Evolutionary conservation across 2,113 vertebrate genomes (phyloP).

Genomic region (Seriola quinqueradiata): DNA sequence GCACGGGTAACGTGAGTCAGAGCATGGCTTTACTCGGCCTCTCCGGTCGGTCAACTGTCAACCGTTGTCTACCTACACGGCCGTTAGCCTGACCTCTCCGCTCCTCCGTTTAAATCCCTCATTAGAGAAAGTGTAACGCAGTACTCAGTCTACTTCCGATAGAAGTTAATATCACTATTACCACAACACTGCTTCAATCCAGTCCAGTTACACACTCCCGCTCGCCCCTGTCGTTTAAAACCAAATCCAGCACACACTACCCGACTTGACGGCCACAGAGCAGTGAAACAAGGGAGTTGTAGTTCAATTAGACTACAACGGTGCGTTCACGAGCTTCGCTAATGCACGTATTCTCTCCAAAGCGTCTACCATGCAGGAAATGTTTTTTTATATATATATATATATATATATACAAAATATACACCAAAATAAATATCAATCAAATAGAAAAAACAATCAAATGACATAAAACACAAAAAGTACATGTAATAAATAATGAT

Average conservation of each 20-base stretch:
- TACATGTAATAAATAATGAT: no score
- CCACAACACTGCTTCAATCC: conserved; percentile 39
- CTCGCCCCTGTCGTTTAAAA: conserved; percentile 78
- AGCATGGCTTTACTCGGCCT: conserved; percentile 42
- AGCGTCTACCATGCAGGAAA: no score
- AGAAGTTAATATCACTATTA: conserved; percentile 13
- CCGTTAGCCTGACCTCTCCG: not conserved
- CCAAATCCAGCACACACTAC: conserved; percentile 5
- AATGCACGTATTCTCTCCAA: no score
- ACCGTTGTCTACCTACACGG: not conserved
- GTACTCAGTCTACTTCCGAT: rapidly evolving
- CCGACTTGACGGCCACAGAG: conserved; percentile 2
- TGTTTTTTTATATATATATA: no score
- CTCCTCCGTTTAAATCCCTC: not conserved
- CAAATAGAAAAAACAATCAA: no score
- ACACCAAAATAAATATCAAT: no score
- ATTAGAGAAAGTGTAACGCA: not conserved
- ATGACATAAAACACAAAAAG: no score
- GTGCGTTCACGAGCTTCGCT: not conserved
- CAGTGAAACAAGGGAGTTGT: conserved; percentile 68
- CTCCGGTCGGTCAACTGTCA: not conserved
- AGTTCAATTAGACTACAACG: conserved; percentile 61
- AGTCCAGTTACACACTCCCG: conserved; percentile 67
- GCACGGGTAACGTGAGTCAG: not conserved
- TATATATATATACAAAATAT: no score